Evolutionary conservation across 2,113 vertebrate genomes (phyloP), one percentile per base, ranked within the genome.

Genomic region (Nerophis lumbriciformis): DNA sequence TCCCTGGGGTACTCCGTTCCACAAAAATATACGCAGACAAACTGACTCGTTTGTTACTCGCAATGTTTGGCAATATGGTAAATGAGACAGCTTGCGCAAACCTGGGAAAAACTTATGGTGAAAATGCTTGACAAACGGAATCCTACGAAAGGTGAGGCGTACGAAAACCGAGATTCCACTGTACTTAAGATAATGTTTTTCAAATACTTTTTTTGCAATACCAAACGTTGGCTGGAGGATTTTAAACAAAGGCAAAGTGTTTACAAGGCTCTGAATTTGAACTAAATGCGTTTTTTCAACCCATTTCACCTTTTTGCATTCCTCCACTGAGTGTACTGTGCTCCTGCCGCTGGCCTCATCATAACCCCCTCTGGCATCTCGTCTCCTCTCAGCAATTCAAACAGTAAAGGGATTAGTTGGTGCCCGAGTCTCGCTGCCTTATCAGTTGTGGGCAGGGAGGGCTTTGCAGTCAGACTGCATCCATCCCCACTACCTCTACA

Each of bases 401-500:
- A 65, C 66, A 66, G 73, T 8, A 5, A 60, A 52, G 73, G 81
- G 83, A 86, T 88, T 87, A 84, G 71, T 69, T 1, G 1, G 53
- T 16, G 66, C 75, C 68, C 52, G n/a, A 66, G 69, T 76, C 78
- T 81, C 37, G 12, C 72, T 65, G 69, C 66, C 74, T 85, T 86
- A 87, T 86, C 83, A 78, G 76, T 62, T 63, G 63, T 9, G 48
- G 75, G 56, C 85, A 85, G 75, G 66, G 73, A 80, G 57, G 54
- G 63, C 66, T 63, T 62, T 69, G 68, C 58, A 76, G 73, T 83
- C 76, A 78, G 11, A 53, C 52, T 2, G 53, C 73, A 59, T 74
- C 72, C 61, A 48, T 71, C 69, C 73, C 61, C 35, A 5, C 68
- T 56, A 45, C 64, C 57, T 64, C 61, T 5, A 48, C 74, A 70